phyloP scores from a whole-genome alignment of 1,140 invertebrate species.

The Amphibalanus amphitrite region DNA sequence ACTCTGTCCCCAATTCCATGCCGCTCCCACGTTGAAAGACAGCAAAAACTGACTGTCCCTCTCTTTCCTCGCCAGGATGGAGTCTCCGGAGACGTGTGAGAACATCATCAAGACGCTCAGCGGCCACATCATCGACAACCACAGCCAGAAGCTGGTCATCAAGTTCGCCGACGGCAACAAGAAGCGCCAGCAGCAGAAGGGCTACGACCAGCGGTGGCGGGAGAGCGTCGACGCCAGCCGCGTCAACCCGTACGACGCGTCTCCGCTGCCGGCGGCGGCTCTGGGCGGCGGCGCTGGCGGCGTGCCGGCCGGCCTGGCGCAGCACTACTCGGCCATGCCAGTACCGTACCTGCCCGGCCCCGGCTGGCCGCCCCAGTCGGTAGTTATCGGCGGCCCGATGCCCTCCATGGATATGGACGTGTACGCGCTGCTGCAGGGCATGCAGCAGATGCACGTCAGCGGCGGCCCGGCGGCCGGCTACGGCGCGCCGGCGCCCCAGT shows the following conservation, averaged over 20 bases:
- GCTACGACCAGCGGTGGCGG: slow-evolving; percentile 39
- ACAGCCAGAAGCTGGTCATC: slow-evolving; percentile 79
- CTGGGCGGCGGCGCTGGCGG: neutral
- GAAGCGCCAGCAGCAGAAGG: slow-evolving; percentile 66
- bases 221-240: neutral
- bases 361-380: neutral
- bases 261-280: neutral
- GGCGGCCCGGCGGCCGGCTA: neutral
- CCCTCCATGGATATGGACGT: neutral
- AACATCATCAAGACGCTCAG: slow-evolving; percentile 89
- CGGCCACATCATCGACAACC: slow-evolving; percentile 62
- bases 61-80: slow-evolving; percentile 49
- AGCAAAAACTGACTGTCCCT: neutral
- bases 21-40: too few species aligned
- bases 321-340: neutral
- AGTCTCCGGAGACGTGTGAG: slow-evolving; percentile 93
- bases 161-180: slow-evolving; percentile 97
- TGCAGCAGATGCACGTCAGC: neutral
- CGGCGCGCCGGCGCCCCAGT: neutral
- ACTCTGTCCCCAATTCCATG: too few species aligned
- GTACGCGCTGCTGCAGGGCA: neutral
- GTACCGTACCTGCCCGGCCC: neutral
- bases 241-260: neutral
- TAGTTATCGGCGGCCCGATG: neutral
- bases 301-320: neutral